phyloP scores from a whole-genome alignment of 2,113 vertebrate genomes.

The Athene cunicularia region DNA sequence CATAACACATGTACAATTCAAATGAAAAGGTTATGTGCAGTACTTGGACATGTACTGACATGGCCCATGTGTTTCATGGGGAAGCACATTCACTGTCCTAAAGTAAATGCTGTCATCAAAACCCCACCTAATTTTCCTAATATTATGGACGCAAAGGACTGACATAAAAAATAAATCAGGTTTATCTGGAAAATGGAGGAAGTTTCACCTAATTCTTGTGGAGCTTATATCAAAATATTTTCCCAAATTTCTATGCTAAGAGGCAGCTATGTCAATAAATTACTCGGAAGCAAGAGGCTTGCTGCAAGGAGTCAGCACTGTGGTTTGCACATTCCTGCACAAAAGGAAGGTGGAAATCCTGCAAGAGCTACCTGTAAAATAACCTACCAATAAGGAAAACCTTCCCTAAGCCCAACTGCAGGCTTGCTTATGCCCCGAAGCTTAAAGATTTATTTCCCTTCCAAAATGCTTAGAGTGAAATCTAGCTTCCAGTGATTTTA shows the following conservation, averaged over 20 bases:
- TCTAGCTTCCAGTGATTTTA: not conserved
- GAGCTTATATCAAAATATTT: not conserved
- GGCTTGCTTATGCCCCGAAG: not conserved
- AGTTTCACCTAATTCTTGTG: not conserved
- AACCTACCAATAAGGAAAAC: not conserved
- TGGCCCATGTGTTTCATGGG: conserved; percentile 40
- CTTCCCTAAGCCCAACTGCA: not conserved
- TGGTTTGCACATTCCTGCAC: not conserved
- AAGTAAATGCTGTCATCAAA: conserved; percentile 33
- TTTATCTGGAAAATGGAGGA: not conserved
- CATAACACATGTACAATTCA: conserved; percentile 36
- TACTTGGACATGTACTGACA: conserved; percentile 57
- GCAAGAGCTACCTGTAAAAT: not conserved
- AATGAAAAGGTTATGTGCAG: conserved; percentile 57
- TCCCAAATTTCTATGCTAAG: not conserved
- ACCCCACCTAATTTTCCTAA: not conserved
- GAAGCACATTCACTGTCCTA: conserved; percentile 58
- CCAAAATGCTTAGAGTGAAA: not conserved
- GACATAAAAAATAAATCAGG: not conserved
- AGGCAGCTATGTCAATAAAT: not conserved
- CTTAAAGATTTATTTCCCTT: not conserved
- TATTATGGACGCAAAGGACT: not conserved
- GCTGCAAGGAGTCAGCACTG: not conserved
- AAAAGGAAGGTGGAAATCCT: not conserved
- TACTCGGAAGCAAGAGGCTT: not conserved